These are phyloP conservation scores for Torymus tubicola DNA, from an alignment of 2,888 invertebrate species.

Conservation along the genomic window DNA sequence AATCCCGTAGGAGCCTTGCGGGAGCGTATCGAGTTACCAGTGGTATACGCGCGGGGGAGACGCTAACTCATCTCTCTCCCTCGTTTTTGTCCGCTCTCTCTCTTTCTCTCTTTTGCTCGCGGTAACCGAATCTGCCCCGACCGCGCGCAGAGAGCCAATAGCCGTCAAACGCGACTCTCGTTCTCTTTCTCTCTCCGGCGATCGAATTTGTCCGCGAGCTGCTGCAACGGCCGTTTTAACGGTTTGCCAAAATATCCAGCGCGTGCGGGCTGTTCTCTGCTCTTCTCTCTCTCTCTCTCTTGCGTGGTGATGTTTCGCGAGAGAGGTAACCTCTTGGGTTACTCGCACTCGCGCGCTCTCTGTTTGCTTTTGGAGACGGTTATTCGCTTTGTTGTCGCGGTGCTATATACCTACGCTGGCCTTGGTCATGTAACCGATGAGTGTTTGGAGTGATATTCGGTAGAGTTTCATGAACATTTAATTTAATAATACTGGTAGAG, in stretches of 20 bases:
- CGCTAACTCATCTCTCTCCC: constrained; percentile 19
- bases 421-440: too few relatives aligned
- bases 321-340: too few relatives aligned
- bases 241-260: constrained; percentile 46
- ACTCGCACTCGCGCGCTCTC: too few relatives aligned
- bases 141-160: constrained; percentile 63
- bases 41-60: background rate
- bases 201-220: constrained; percentile 71
- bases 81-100: constrained; percentile 18
- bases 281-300: too few relatives aligned
- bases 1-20: constrained; percentile 19
- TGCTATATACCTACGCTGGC: too few relatives aligned
- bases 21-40: constrained; percentile 21
- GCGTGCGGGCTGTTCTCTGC: background rate
- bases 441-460: too few relatives aligned
- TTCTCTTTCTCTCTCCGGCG: constrained; percentile 60
- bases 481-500: too few relatives aligned
- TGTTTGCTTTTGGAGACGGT: too few relatives aligned
- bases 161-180: constrained; percentile 68
- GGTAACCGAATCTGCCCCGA: constrained; percentile 68
- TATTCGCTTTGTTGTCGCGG: too few relatives aligned
- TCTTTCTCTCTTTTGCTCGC: background rate
- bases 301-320: too few relatives aligned
- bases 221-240: constrained; percentile 29
- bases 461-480: too few relatives aligned